Conservation (phyloP, 2,797 vertebrate species). For the Notamacropus eugenii region DNA sequence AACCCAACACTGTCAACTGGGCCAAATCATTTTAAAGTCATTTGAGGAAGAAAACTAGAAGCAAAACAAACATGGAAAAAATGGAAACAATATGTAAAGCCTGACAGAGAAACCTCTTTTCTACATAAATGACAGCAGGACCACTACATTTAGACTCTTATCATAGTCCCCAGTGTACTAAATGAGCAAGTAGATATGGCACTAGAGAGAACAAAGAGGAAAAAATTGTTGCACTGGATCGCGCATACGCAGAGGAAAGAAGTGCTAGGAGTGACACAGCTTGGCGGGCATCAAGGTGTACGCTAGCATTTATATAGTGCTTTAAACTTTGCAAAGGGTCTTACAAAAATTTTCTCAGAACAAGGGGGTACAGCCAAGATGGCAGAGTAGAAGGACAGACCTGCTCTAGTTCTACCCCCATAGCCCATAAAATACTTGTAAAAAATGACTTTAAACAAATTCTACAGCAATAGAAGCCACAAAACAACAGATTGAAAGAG, state of each 20-base stretch:
- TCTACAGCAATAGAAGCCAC: no score
- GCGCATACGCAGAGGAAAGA: neutral
- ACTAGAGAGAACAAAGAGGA: neutral
- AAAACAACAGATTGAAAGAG: no score
- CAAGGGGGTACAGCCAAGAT: neutral
- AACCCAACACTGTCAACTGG: neutral
- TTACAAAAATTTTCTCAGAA: neutral
- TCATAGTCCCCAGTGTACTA: neutral
- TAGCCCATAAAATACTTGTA: no score
- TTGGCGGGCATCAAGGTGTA: neutral
- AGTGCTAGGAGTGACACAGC: neutral
- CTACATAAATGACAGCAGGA: neutral
- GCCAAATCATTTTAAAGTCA: neutral
- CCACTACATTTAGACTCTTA: neutral
- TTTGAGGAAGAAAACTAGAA: neutral
- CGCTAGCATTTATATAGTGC: neutral
- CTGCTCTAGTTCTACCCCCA: no score
- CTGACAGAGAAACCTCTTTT: neutral
- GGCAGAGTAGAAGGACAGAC: no score
- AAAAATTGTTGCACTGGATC: neutral
- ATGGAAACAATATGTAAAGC: neutral
- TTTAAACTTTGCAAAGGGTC: neutral
- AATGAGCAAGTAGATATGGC: neutral
- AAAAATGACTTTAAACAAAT: no score
- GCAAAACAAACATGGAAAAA: neutral